phyloP scores from a whole-genome alignment of 1,140 invertebrate species.

The Melitaea cinxia region DNA sequence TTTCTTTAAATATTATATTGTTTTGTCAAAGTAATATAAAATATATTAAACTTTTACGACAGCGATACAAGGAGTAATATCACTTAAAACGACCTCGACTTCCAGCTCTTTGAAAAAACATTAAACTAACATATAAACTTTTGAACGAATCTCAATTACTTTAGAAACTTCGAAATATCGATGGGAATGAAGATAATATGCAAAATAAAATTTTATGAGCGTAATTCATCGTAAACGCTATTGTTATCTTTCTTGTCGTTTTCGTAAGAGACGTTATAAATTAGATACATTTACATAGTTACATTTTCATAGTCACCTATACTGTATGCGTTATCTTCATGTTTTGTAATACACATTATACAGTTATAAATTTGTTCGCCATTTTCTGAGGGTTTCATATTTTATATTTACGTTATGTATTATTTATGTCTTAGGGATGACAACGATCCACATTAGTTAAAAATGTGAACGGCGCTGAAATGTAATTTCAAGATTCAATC shows the following conservation, averaged over 20 bases:
- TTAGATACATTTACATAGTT: neutral
- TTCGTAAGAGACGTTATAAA: constrained; percentile 27
- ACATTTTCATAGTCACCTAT: neutral
- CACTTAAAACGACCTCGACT: constrained; percentile 20
- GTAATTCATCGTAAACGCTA: constrained; percentile 34
- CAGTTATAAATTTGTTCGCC: neutral
- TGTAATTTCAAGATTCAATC: too few relatives aligned
- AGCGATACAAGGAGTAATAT: constrained; percentile 11
- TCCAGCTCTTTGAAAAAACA: constrained; percentile 28
- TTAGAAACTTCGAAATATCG: constrained; percentile 33
- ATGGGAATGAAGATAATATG: constrained; percentile 41
- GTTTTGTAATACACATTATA: neutral
- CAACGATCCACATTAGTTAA: too few relatives aligned
- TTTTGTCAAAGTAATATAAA: neutral
- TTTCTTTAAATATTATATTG: neutral
- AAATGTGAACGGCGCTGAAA: too few relatives aligned
- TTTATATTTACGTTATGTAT: too few relatives aligned
- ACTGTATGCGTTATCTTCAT: neutral
- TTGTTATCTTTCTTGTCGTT: constrained; percentile 33
- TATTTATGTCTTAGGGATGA: too few relatives aligned
- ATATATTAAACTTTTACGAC: constrained; percentile 2
- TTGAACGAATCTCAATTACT: constrained; percentile 40
- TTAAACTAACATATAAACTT: constrained; percentile 39
- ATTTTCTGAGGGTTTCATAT: neutral
- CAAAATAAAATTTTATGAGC: constrained; percentile 42